Base-by-base conservation (phyloP, 2,113 vertebrate species). In the Epinephelus lanceolatus region DNA sequence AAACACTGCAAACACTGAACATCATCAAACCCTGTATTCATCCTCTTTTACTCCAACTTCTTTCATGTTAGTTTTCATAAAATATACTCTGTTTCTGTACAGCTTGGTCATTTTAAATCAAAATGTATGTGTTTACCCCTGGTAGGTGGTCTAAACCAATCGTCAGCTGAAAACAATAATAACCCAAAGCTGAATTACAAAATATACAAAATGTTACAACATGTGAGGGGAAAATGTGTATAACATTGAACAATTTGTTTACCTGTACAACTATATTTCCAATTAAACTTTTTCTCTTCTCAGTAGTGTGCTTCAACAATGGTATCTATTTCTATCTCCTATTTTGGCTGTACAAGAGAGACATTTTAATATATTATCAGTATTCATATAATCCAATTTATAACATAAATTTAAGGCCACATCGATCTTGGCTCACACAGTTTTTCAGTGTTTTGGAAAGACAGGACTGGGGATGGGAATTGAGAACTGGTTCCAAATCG, bases 1-100 rank as follows among this genome's bases (percentile, higher is more conserved):
- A 89, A 88, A 88, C 76, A 75, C 71, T 23, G n/a, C 83, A 86
- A 60, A 86, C 70, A 81, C 21, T 15, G 71, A 77, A 63, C 67
- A 65, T 56, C 25, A 75, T 55, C 69, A 80, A 49, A 62, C 60
- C 47, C 61, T 67, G 15, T 19, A 53, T 60, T 84, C 49, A 60
- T 60, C 57, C 30, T 55, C 51, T 79, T 53, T 15, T 12, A 80
- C 56, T 63, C 57, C 68, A 63, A 17, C 62, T 75, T 76, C 81
- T 86, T 83, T 89, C 72, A 84, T 76, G 57, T 78, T 40, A 62
- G 1, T 45, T 62, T 80, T 52, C 14, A 49, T 65, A 4, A 67
- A 19, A n/a, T 45, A 17, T 27, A 66, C 27, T 21, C 12, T 61
- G 77, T 33, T 65, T 60, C 45, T 62, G 6, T n/a, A 49, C 30